A percentile compares a stretch with the other conserved stretches of the same genome.
Conservation (phyloP, 2,797 vertebrate species). For the Tolypeutes matacus region DNA sequence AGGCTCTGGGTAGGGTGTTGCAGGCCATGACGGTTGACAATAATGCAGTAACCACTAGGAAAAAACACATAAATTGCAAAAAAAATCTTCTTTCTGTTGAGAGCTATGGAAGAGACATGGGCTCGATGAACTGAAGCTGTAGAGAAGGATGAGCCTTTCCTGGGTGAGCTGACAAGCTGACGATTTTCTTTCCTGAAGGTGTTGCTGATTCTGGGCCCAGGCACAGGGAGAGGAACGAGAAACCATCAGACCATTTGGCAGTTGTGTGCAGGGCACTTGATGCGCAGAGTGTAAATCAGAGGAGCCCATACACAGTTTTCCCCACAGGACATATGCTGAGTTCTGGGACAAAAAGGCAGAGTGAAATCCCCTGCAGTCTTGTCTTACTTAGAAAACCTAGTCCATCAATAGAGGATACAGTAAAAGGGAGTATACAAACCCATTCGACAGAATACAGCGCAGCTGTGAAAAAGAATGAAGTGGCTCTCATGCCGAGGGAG, state of each 20-base stretch:
- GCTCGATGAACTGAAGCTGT: neutral
- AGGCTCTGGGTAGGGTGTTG: no score
- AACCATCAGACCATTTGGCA: neutral
- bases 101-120: neutral
- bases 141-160: neutral
- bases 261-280: accelerated
- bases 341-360: neutral
- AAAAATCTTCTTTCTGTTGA: neutral
- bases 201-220: neutral
- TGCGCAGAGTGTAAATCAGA: accelerated
- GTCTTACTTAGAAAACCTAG: neutral
- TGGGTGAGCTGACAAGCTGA: neutral
- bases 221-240: accelerated
- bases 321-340: accelerated
- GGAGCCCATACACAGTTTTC: neutral
- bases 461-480: accelerated
- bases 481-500: accelerated
- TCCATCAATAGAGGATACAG: accelerated
- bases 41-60: no score
- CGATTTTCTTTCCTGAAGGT: neutral
- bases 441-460: accelerated
- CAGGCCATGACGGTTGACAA: no score
- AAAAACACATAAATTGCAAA: neutral
- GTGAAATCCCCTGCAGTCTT: neutral
- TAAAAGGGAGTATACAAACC: accelerated